Base-by-base conservation (phyloP, 2,888 invertebrate species). In the Harmothoe impar region DNA sequence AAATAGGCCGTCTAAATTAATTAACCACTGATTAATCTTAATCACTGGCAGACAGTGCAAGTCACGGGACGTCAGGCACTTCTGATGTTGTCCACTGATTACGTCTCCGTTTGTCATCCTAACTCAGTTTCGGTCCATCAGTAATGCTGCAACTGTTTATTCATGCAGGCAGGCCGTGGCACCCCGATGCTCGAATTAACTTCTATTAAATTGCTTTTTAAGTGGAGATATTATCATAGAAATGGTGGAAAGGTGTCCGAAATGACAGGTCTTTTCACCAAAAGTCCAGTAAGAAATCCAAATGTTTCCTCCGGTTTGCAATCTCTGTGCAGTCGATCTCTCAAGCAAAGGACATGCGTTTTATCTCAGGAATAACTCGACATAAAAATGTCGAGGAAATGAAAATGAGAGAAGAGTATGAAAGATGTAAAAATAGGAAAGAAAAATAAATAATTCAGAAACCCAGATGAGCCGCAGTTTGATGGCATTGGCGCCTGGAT, bases 1-100 rank as follows among this genome's bases (percentile, higher is more conserved):
- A 72, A 72, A 72, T 72, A 72, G 29, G 29, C 72, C 29, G 25
- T 72, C 72, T 72, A 72, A 72, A 72, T 72, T 72, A 72, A 72
- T 72, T 72, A 72, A 72, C 20, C 25, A 29, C 72, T 72, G 72
- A 72, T 72, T 72, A 72, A 72, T 72, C 72, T 72, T 72, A 72
- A 72, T 72, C 72, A 72, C 29, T 25, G 72, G 72, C 29, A 29
- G 72, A n/a, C 72, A 29, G 72, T 29, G 72, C 15, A 17, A 62
- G 72, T 72, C 62, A 62, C 29, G 72, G 72, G 72, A 25, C 72
- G 72, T n/a, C 72, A 25, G 72, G 72, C 72, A 15, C 25, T 23
- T 25, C 72, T 29, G 72, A 72, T 72, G 29, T 72, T n/a, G 72
- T 0, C 72, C 72, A 72, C 72, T 72, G 72, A 72, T 72, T 72